These are phyloP conservation scores for Panthera uncia DNA, from an alignment of 2,113 vertebrate species.

Conservation along the genomic window DNA sequence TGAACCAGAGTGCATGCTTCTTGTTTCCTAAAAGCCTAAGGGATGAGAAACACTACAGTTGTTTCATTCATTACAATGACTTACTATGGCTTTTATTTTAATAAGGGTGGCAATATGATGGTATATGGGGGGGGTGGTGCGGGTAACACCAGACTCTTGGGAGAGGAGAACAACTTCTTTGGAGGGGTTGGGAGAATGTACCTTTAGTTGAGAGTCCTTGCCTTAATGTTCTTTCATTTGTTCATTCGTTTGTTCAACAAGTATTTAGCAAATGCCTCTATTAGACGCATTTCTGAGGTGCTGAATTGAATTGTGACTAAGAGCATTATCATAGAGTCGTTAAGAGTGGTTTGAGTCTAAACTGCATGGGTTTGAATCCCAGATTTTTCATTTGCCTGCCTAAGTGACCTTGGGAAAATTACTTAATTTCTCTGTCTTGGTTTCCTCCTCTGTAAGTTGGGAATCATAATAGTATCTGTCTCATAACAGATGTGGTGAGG, in stretches of 20 bases:
- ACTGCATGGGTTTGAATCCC: not conserved
- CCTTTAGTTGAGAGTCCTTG: not conserved
- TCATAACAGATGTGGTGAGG: not conserved
- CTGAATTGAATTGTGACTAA: not conserved
- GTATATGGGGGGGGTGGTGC: not conserved
- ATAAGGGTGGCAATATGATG: not conserved
- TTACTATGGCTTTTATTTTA: not conserved
- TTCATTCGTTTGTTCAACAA: not conserved
- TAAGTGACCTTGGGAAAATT: not conserved
- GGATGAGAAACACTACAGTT: not conserved
- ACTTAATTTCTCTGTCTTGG: not conserved
- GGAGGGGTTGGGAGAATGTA: not conserved
- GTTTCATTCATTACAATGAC: not conserved
- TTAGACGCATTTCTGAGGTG: not conserved
- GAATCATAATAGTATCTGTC: not conserved
- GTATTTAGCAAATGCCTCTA: not conserved
- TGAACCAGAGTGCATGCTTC: not conserved
- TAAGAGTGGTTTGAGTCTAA: conserved; percentile 25
- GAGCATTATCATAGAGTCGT: not conserved
- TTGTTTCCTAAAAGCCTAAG: not conserved
- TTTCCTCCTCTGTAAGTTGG: not conserved
- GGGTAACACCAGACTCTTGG: not conserved
- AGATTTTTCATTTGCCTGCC: not conserved
- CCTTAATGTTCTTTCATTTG: not conserved
- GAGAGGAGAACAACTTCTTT: conserved; percentile 13